These are phyloP conservation scores for Drosophila tanythrix DNA, from an alignment of 2,888 invertebrate genomes.

Conservation along the genomic window DNA sequence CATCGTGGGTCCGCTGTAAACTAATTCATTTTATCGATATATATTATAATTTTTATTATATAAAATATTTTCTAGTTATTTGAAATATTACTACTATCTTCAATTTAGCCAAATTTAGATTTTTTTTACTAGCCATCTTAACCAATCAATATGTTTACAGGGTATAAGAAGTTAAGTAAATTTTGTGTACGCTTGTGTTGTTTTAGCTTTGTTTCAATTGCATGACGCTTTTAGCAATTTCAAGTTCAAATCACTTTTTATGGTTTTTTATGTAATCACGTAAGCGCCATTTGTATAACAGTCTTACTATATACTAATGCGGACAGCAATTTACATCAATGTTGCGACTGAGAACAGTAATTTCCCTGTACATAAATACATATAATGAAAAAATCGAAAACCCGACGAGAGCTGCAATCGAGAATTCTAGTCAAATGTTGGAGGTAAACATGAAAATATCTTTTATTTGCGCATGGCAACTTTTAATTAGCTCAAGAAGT, in stretches of 20 bases:
- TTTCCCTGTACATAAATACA: neutral
- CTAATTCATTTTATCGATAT: neutral
- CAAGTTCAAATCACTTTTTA: conserved; percentile 73
- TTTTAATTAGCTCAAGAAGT: conserved; percentile 61
- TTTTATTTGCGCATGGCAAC: conserved; percentile 40
- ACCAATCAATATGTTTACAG: neutral
- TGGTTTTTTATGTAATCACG: conserved; percentile 70
- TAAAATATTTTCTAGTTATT: neutral
- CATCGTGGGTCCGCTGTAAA: neutral
- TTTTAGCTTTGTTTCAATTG: conserved; percentile 52
- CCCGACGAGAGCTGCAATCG: conserved; percentile 46
- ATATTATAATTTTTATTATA: neutral
- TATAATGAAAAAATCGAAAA: neutral
- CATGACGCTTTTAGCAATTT: conserved; percentile 67
- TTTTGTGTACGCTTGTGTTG: conserved; percentile 14
- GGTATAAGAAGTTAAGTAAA: conserved; percentile 8
- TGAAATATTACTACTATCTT: neutral
- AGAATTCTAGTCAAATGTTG: conserved; percentile 29
- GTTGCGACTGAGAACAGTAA: conserved; percentile 1
- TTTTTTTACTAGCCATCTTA: no score
- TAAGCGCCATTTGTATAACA: conserved; percentile 56
- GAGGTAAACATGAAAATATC: conserved; percentile 30
- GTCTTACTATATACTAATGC: conserved; percentile 8
- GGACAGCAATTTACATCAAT: conserved; percentile 29
- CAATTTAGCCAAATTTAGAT: neutral